A percentile compares a stretch with the other conserved stretches of the same genome.
phyloP scores from a whole-genome alignment of 2,888 invertebrate species.

The Baronia brevicornis region DNA sequence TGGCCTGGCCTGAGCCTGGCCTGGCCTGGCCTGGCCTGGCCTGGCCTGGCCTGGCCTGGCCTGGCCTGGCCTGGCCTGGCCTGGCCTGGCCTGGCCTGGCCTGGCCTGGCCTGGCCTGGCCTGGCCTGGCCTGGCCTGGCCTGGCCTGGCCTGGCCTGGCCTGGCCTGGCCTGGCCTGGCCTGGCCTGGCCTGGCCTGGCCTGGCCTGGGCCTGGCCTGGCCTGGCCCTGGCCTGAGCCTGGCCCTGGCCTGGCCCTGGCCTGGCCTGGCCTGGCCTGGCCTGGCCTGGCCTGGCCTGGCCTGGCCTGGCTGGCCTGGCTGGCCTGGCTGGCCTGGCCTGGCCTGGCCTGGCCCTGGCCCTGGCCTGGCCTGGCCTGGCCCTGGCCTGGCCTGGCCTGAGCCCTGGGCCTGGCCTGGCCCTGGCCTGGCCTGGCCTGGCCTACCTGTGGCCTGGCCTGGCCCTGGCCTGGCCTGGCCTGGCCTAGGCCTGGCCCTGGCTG shows the following conservation, averaged over 20 bases:
- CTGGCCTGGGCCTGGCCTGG: conserved; percentile 1
- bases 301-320: conserved; percentile 3
- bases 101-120: not conserved
- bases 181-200: not conserved
- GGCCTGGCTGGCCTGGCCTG: conserved; percentile 3
- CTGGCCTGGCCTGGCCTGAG: conserved; percentile 4
- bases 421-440: conserved; percentile 4
- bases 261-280: conserved; percentile 2
- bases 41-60: too few species aligned
- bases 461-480: conserved; percentile 1
- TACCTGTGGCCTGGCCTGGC: conserved; percentile 2
- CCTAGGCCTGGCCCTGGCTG: conserved; percentile 4
- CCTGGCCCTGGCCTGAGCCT: conserved; percentile 4
- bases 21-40: too few species aligned
- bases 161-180: conserved; percentile 1
- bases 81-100: conserved; percentile 1
- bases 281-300: conserved; percentile 3
- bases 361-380: conserved; percentile 4
- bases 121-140: not conserved
- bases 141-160: conserved; percentile 1
- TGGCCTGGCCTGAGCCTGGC: too few species aligned
- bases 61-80: too few species aligned
- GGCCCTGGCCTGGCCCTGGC: conserved; percentile 3
- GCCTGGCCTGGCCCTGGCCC: conserved; percentile 4
- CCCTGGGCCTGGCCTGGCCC: conserved; percentile 4